Base-by-base conservation (phyloP, 2,113 vertebrate species). In the Tapirus terrestris region DNA sequence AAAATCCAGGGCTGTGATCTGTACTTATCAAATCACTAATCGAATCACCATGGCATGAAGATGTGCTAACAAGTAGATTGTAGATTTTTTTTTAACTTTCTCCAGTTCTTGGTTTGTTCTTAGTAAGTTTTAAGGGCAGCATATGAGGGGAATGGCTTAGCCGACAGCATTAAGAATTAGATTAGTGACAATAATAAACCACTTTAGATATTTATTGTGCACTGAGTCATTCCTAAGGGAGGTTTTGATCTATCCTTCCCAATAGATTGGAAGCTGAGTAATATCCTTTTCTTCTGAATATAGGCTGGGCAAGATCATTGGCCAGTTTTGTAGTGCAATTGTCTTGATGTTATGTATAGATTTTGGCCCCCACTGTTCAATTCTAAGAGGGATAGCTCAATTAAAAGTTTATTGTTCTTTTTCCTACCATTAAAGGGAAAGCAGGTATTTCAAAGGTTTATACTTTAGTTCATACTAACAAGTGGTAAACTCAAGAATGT, bases 1-100 rank as follows among this genome's bases (percentile, higher is more conserved):
- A 91, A 91, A 86, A 68, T 94, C 61, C n/a, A 85, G 63, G 36
- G 18, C 67, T 79, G 53, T 91, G 21, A 88, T 90, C 43, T 60
- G 11, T 43, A 68, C n/a, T 87, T 93, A 97, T 31, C 67, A 87
- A 61, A 84, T 92, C 88, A 92, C 68, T 72, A 67, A 83, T 92
- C 81, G 91, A 89, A 80, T 80, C 56, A 86, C 68, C n/a, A 21
- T 48, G 94, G 51, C 20, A 86, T 56, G 63, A 83, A 82, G 60
- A 61, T 79, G 25, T 83, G 29, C 36, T 92, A 45, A 88, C 45
- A 82, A 72, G 56, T 70, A 81, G 63, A 48, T 6, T 33, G 11
- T 27, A 48, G 51, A 10, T 63, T 63, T 63, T 63, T 53, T 82
- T 36, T 36, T 10, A 29, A 56, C 12, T 92, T 90, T 94, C n/a